Base-by-base conservation (phyloP, 2,888 invertebrate genomes). In the Leptopilina drosophilae region DNA sequence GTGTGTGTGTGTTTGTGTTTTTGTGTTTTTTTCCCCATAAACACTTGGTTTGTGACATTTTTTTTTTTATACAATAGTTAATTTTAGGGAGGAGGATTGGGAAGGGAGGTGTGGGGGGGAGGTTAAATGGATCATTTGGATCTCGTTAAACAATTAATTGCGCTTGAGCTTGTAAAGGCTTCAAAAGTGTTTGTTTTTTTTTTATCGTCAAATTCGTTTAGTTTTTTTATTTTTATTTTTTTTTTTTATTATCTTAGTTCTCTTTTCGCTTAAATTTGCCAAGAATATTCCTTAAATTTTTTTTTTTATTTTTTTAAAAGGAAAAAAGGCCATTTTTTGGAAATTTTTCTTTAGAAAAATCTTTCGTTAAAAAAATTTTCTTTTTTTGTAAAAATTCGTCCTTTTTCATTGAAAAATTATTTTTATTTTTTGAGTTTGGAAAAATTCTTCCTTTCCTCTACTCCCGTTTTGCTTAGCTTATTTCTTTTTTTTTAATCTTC, bases 121-220 rank as follows among this genome's bases (percentile, higher is more conserved):
- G 49, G 53, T 2, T 77, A 81, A 83, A 80, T 80, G 78, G 81
- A 80, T 82, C 67, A 64, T 81, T 20, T 82, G 77, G 82, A 81
- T 80, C 81, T 81, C 80, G 76, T 84, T 20, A 82, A 67, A 86
- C 87, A 88, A 85, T 33, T 33, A 33, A 33, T 33, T 89, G 86
- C 8, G 42, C 89, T 88, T 89, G 88, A 90, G 88, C 89, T 89
- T 87, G 86, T 88, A 88, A 90, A 88, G 89, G 89, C 88, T 87
- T 89, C 84, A 84, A 82, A 62, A 62, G 62, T 84, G 81, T 81
- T 82, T 80, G 20, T 78, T 82, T 73, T 64, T 73, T 64, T 78
- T 76, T 77, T 73, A 64, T 79, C 76, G 79, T 76, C 69, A 77
- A 77, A 80, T 80, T 77, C 81, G 46, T 76, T 80, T 80, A 77